phyloP scores from a whole-genome alignment of 2,797 vertebrate genomes.

The Ciconia nigra region DNA sequence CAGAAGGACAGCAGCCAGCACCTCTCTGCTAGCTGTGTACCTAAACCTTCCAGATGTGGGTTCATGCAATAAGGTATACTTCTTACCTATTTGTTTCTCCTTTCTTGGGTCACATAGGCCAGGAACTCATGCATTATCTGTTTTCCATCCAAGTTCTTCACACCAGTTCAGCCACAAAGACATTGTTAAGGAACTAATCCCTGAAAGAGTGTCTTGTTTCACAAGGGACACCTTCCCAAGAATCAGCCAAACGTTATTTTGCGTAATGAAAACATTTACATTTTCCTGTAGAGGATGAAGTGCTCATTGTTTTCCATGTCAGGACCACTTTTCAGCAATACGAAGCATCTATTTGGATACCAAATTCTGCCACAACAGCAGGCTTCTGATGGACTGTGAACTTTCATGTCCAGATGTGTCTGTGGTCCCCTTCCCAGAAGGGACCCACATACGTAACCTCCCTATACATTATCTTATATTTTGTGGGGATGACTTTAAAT shows the following conservation, averaged over 20 bases:
- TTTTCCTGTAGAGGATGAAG: background rate
- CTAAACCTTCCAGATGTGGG: background rate
- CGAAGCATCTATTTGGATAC: background rate
- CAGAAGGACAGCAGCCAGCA: background rate
- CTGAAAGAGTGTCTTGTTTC: background rate
- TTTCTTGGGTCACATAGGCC: background rate
- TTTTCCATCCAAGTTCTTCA: background rate
- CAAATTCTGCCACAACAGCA: background rate
- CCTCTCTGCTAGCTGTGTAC: background rate
- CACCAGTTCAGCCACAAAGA: background rate
- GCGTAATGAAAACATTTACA: background rate
- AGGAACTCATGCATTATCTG: background rate
- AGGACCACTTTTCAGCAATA: background rate
- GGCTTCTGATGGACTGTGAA: background rate
- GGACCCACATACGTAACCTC: background rate
- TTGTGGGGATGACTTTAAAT: background rate
- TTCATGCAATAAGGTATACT: background rate
- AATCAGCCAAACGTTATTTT: background rate
- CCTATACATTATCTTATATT: background rate
- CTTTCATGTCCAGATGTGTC: background rate
- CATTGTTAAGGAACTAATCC: background rate
- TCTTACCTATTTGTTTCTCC: background rate
- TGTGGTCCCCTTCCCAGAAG: background rate
- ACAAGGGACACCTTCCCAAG: background rate
- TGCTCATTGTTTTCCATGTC: background rate